Base-by-base conservation (phyloP, 2,113 vertebrate genomes). In the Scomber colias region DNA sequence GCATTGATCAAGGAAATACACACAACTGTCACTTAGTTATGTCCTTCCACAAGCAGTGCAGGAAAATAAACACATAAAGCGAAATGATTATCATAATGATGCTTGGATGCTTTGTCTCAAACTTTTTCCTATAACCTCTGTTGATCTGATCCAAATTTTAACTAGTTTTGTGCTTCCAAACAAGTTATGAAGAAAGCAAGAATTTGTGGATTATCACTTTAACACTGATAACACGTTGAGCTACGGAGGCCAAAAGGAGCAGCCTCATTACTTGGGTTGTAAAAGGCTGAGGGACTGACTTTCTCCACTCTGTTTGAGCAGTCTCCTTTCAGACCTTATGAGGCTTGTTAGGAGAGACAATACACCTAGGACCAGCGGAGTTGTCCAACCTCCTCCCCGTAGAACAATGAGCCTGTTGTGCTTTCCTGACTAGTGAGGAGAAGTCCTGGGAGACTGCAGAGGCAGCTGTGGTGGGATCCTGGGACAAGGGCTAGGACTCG, bases 361-460 rank as follows among this genome's bases (percentile, higher is more conserved):
- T 91, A 71, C 90, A 92, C 91, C 89, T 91, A 79, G 87, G 88
- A 83, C 73, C 82, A 35, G 76, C 79, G 21, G 81, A 85, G 82
- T 88, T 85, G 87, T 90, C 90, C 87, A 82, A 80, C 87, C 91
- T 89, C 82, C 88, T 84, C 81, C 87, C 82, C 72, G 40, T 57
- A 56, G 89, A 91, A 95, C 94, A 96, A 95, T 96, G 93, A 91
- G 85, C 84, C 93, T 90, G 93, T 94, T 95, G 91, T 95, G 88
- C 89, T 87, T 87, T 88, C 87, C 86, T 89, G 89, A 81, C 89
- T 81, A 82, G 85, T 86, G 84, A 88, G 81, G 77, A 87, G 82
- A 81, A 84, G 92, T 92, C 92, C 93, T 93, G 91, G 88, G 93
- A 94, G 93, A 93, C 90, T 46, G 80, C 72, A 79, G 86, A 85